A percentile compares a stretch with the other conserved stretches of the same genome.
Conservation (phyloP, 2,797 vertebrate species). For the Microctenopoma lineatum region DNA sequence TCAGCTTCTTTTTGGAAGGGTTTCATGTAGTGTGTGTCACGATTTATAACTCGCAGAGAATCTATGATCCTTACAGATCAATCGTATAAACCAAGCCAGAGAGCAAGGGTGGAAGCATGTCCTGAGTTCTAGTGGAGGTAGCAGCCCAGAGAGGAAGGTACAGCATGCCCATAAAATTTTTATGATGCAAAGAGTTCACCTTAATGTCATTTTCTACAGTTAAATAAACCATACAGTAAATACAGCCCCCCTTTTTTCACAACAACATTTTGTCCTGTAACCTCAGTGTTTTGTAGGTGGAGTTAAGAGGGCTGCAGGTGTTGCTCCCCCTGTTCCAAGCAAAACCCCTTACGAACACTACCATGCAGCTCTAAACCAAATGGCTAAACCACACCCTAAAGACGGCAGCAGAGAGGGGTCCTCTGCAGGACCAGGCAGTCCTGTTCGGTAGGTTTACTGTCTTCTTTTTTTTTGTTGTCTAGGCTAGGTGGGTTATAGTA, state of each 20-base stretch:
- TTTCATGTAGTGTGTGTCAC: not conserved
- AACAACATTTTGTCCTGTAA: conserved; percentile 4
- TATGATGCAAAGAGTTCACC: not conserved
- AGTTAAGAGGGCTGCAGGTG: conserved; percentile 79
- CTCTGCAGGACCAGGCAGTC: conserved; percentile 55
- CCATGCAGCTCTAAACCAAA: conserved; percentile 87
- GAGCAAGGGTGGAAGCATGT: conserved; percentile 98
- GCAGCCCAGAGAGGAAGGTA: conserved; percentile 87
- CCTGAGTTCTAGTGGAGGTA: conserved; percentile 89
- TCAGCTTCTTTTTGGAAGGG: not conserved
- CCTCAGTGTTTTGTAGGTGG: conserved; percentile 83
- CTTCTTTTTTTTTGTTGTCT: not conserved
- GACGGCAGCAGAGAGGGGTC: conserved; percentile 58
- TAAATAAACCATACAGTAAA: not conserved
- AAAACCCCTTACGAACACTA: conserved; percentile 86
- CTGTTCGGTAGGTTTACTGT: conserved; percentile 51
- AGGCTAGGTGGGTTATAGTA: not conserved
- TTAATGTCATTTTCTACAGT: not conserved
- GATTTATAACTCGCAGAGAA: conserved; percentile 4
- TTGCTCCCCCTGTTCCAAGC: conserved; percentile 61
- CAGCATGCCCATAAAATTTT: not conserved
- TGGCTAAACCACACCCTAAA: conserved; percentile 79
- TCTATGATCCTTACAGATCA: conserved; percentile 79
- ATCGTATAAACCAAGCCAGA: conserved; percentile 93
- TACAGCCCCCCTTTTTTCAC: not conserved